Conservation (phyloP, 2,888 invertebrate genomes). For the Callosobruchus maculatus region DNA sequence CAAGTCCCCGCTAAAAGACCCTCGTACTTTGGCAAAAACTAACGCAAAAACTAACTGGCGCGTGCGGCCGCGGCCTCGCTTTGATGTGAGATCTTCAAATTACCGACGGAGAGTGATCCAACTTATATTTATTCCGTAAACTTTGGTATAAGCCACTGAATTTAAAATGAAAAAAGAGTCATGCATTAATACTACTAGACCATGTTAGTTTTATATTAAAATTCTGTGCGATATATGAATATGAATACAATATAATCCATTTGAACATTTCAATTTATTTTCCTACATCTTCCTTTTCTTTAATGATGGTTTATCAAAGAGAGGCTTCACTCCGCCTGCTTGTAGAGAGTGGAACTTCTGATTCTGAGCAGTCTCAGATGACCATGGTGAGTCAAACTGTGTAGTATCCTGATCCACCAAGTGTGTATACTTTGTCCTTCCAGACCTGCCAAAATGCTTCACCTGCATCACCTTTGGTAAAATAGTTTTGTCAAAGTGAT, state of each 20-base stretch:
- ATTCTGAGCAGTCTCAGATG: slow-evolving; percentile 84
- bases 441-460: slow-evolving; percentile 98
- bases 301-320: slow-evolving; percentile 82
- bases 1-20: no score
- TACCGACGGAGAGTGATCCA: no score
- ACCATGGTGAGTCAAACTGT: slow-evolving; percentile 96
- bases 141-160: no score
- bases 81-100: no score
- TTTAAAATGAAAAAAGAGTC: no score
- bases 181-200: no score
- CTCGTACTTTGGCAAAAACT: no score
- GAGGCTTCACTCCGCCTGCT: slow-evolving; percentile 90
- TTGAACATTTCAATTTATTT: not conserved
- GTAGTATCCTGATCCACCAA: slow-evolving; percentile 99
- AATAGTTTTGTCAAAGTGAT: slow-evolving; percentile 98
- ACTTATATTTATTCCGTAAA: no score
- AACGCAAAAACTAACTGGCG: no score
- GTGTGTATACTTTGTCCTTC: slow-evolving; percentile 98
- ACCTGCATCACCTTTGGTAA: slow-evolving; percentile 99
- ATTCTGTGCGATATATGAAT: no score
- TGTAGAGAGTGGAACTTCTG: slow-evolving; percentile 82
- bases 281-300: slow-evolving; percentile 52
- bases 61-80: no score
- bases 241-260: not conserved
- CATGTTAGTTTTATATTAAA: no score